Evolutionary conservation across 2,797 vertebrate species (phyloP).

Genomic region (Pangasius mekongensis): DNA sequence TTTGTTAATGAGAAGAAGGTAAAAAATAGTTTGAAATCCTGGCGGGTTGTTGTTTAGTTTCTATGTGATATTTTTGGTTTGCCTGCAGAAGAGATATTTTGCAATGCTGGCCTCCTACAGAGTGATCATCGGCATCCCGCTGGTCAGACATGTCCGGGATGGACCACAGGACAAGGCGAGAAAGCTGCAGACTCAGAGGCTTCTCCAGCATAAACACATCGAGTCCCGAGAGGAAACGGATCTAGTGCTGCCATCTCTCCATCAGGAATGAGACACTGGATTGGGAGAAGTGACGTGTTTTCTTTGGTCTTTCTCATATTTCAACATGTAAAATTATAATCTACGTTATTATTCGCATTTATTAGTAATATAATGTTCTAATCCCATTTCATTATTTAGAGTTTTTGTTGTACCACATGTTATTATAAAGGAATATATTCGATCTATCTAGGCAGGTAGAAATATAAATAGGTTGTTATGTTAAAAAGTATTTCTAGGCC

Average conservation of each 20-base stretch:
- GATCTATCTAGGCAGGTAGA: background rate
- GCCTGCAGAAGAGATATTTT: constrained; percentile 7
- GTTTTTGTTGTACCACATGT: background rate
- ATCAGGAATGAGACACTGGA: constrained; percentile 4
- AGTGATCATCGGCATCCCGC: constrained; percentile 13
- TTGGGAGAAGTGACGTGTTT: background rate
- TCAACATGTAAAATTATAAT: background rate
- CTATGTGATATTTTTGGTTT: constrained; percentile 9
- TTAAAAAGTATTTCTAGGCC: background rate
- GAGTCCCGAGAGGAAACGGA: constrained; percentile 14
- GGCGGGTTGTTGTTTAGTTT: background rate
- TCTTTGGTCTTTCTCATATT: background rate
- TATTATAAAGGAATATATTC: background rate
- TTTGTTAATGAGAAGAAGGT: background rate
- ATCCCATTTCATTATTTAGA: background rate
- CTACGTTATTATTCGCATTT: background rate
- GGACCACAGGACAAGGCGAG: constrained; percentile 44
- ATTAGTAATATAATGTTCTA: background rate
- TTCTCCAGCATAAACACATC: constrained; percentile 48
- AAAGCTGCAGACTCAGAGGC: constrained; percentile 33
- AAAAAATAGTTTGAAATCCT: background rate
- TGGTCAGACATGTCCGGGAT: constrained; percentile 43
- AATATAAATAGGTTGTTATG: background rate
- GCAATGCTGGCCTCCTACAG: constrained; percentile 20
- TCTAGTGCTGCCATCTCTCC: background rate